Evolutionary conservation across 2,797 vertebrate genomes (phyloP), one percentile per base, ranked within the genome.

Genomic region (Leuciscus waleckii): DNA sequence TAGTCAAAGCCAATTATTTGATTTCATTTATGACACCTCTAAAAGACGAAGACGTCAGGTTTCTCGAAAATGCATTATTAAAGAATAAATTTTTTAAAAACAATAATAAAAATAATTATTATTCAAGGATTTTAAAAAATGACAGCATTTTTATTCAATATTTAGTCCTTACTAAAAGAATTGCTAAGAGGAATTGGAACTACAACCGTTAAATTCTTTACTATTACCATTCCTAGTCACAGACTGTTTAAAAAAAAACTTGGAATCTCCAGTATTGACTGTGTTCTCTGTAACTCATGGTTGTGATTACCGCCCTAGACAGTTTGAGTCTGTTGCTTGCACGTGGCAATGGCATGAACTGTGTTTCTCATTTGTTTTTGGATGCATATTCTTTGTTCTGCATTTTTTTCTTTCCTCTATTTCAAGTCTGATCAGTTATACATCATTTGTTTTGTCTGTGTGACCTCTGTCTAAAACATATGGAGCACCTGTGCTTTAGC

Each of bases 361-460:
- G 29, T 83, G 76, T 67, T 75, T 83, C 49, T 43, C 58, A 80
- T 80, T 84, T 49, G 68, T 61, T 69, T 70, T 61, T 84, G 81
- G 69, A 58, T 68, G 51, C n/a, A 16, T 0, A n/a, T 10, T 69
- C 8, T 23, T 49, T 32, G 41, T 35, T 9, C 23, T 32, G 13
- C 23, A 26, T 46, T 61, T 23, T 39, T 17, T 63, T 37, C 11
- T 41, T 39, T n/a, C 23, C 21, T 35, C 23, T 43, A 8, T 75
- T 41, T 7, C 26, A n/a, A 56, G 54, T 79, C 14, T 29, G 8
- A 56, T 68, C 23, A n/a, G 39, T 51, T 80, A 29, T 69, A 32
- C 49, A 49, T 35, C 10, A 11, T 2, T 16, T 65, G 14, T 65
- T 69, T 14, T 51, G 26, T 54, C 81, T 39, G 76, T 81, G 51